Conservation (phyloP, 2,888 invertebrate genomes). For the Dichetophora obliterata region DNA sequence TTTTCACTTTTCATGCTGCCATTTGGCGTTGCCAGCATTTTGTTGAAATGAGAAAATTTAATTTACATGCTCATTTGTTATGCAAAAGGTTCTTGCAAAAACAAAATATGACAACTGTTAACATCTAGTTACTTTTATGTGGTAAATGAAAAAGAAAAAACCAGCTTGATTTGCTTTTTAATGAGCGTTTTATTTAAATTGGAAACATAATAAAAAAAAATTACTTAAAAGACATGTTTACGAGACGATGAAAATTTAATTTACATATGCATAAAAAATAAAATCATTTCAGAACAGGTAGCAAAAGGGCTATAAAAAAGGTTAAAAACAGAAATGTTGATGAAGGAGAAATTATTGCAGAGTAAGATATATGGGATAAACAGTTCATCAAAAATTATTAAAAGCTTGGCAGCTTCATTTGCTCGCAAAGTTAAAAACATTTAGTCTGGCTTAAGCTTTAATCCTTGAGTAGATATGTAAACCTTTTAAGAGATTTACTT, state of each 20-base stretch:
- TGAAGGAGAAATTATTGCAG: background rate
- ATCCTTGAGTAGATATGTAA: background rate
- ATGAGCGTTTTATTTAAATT: slow-evolving; percentile 18
- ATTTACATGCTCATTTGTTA: background rate
- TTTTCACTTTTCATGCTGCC: too few species aligned
- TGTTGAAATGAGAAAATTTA: too few species aligned
- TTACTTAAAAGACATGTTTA: too few species aligned
- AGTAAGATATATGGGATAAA: too few species aligned
- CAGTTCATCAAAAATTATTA: background rate
- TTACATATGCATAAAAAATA: too few species aligned
- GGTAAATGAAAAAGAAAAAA: background rate
- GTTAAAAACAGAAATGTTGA: background rate
- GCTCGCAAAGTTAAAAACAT: too few species aligned
- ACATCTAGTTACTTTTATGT: background rate
- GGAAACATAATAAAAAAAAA: too few species aligned
- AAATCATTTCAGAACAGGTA: background rate
- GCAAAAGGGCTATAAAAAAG: background rate
- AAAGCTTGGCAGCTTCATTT: background rate
- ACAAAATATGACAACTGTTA: background rate
- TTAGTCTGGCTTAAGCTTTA: background rate
- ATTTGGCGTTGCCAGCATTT: too few species aligned
- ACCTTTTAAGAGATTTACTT: background rate
- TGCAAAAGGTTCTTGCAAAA: background rate
- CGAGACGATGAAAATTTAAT: too few species aligned
- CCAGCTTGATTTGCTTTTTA: slow-evolving; percentile 10